Conservation (phyloP, 2,888 invertebrate genomes). For the Xestia sexstrigata region DNA sequence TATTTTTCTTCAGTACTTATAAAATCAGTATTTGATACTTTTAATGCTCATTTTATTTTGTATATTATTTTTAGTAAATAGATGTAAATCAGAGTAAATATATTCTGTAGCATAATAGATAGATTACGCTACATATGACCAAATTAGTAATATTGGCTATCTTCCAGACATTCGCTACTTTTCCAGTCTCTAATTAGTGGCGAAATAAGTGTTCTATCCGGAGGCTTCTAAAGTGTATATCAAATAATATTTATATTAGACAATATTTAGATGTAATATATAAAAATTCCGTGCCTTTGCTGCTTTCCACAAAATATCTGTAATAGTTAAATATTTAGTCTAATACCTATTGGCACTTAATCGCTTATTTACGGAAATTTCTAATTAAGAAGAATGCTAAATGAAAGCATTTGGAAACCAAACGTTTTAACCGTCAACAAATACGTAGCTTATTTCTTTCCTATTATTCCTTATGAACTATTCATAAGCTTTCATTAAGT, state of each 20-base stretch:
- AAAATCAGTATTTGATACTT: constrained; percentile 56
- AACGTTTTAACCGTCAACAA: background rate
- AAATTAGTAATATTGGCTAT: background rate
- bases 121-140: background rate
- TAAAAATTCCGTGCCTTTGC: constrained; percentile 56
- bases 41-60: constrained; percentile 50
- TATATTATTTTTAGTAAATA: constrained; percentile 35
- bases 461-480: background rate
- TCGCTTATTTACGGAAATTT: background rate
- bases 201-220: background rate
- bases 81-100: constrained; percentile 18
- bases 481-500: background rate
- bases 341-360: background rate
- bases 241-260: constrained; percentile 9
- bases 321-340: constrained; percentile 17
- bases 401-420: background rate
- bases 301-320: constrained; percentile 26
- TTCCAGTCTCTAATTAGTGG: background rate
- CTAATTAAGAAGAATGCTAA: background rate
- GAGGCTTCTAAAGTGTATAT: constrained; percentile 13
- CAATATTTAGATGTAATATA: constrained; percentile 38
- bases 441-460: background rate
- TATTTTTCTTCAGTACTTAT: constrained; percentile 49
- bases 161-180: background rate
- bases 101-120: background rate